Percentiles rank a stretch among this genome's conserved stretches.
Evolutionary conservation across 53 echinoderm and acorn worm species (phyloP).

Genomic region (Apostichopus leukothele): DNA sequence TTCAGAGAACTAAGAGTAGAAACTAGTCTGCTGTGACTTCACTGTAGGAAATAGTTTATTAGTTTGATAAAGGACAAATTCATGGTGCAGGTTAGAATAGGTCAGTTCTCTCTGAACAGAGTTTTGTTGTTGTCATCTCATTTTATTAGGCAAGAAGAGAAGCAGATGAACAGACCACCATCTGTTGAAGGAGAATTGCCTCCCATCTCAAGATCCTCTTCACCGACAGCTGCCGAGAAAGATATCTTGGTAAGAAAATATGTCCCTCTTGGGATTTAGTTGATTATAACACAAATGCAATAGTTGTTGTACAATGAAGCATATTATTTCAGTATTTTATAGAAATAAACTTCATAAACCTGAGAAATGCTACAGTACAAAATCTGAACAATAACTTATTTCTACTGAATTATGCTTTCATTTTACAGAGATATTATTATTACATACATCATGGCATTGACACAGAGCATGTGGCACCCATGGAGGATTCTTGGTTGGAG

Average conservation of each 20-base stretch:
- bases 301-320: too few species aligned
- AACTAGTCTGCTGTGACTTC: too few species aligned
- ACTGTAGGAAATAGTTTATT: too few species aligned
- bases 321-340: too few species aligned
- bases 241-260: constrained; percentile 74
- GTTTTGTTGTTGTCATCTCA: not conserved
- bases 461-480: constrained; percentile 98
- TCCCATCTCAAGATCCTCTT: constrained; percentile 85
- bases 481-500: constrained; percentile 98
- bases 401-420: not conserved
- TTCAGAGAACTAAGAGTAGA: too few species aligned
- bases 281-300: too few species aligned
- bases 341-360: too few species aligned
- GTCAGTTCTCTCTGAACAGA: too few species aligned
- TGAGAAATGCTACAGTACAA: too few species aligned
- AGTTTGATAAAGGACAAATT: too few species aligned
- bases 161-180: constrained; percentile 70
- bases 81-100: too few species aligned
- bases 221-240: constrained; percentile 96
- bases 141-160: constrained; percentile 83
- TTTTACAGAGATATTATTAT: constrained; percentile 89
- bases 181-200: constrained; percentile 89
- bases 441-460: constrained; percentile 99
- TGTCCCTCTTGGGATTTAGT: too few species aligned
- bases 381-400: not conserved